These are phyloP conservation scores for Lycodopsis pacificus DNA, from an alignment of 2,797 vertebrate genomes.

Conservation along the genomic window DNA sequence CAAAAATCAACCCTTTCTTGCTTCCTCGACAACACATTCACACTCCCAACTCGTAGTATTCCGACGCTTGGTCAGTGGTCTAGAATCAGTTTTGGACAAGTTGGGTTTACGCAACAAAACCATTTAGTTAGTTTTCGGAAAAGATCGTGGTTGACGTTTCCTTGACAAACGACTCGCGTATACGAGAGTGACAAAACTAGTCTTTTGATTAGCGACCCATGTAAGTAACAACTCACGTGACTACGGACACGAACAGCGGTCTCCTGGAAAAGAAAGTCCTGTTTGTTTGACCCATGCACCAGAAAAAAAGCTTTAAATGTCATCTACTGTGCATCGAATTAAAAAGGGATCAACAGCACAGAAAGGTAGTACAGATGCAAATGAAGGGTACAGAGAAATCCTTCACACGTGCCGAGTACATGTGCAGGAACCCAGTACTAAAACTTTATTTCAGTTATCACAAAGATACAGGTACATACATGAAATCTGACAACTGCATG, in stretches of 20 bases:
- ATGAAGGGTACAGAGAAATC: constrained; percentile 6
- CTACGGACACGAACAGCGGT: no score
- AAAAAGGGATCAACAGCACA: constrained; percentile 5
- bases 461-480: neutral
- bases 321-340: neutral
- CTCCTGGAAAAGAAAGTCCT: no score
- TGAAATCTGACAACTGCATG: neutral
- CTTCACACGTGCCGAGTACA: constrained; percentile 6
- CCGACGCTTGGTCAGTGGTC: no score
- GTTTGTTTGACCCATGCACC: no score
- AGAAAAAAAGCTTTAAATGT: neutral
- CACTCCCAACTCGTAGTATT: neutral
- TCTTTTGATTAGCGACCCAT: neutral
- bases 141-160: neutral
- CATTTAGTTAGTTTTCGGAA: neutral
- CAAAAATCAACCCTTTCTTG: neutral
- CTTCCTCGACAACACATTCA: neutral
- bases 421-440: neutral
- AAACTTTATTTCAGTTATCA: neutral
- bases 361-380: constrained; percentile 3
- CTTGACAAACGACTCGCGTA: no score
- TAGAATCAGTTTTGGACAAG: no score
- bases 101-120: no score
- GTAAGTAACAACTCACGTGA: no score
- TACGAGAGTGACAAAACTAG: no score